Base-by-base conservation (phyloP, 2,797 vertebrate species). In the Fistularia tabacaria region DNA sequence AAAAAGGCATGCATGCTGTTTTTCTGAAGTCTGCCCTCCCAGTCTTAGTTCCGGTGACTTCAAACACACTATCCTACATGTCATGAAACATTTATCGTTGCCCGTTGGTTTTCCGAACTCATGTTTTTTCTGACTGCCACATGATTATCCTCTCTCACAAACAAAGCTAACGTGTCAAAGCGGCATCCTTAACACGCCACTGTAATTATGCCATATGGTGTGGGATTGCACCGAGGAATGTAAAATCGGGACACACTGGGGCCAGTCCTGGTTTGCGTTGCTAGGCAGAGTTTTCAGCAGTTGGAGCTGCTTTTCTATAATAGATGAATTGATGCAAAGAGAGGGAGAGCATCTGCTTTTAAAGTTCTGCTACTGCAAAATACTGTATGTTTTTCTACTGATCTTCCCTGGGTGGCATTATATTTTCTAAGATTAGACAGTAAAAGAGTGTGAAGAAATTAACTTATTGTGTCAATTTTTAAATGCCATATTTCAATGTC, bases 241-340 rank as follows among this genome's bases (percentile, higher is more conserved):
- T 67, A 14, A 69, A 85, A 74, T 43, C 72, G 50, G 74, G 73
- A 52, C 73, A 76, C 12, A 6, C 15, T 15, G 38, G 49, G 64
- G n/a, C 38, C 47, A 25, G 15, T 38, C 0, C 53, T 36, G 55
- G n/a, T 61, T 55, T 52, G 46, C 79, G 82, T 86, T 84, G 74
- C 82, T 51, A 66, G 74, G 83, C 76, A 80, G 79, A 75, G 55
- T 66, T 70, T 61, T 25, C 47, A 25, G 25, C 47, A 7, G 14
- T 49, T 53, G 9, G 50, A 59, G 59, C 54, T 64, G 58, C 40
- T 69, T 48, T 54, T 81, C 10, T 13, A 57, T 56, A 57, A 77
- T 53, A 53, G 51, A 68, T 69, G 55, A 66, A 53, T 61, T 61
- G 60, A 62, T 52, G 51, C 61, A 54, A 71, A 8, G 25, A 5